Evolutionary conservation across 1,140 invertebrate genomes (phyloP).

Genomic region (Trachymyrmex cornetzi): DNA sequence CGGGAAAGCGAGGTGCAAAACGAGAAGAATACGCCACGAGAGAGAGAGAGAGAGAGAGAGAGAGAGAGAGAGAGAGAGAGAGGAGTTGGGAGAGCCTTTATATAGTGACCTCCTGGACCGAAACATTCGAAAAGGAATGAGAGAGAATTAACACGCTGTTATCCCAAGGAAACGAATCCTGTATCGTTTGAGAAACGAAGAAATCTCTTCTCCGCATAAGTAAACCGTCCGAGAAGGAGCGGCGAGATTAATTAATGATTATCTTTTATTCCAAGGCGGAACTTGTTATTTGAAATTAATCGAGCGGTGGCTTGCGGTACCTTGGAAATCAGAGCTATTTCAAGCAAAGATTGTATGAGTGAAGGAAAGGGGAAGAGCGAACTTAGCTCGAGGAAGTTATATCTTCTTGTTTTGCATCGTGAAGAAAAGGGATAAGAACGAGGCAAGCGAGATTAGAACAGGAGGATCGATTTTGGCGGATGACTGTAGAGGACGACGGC

Average conservation of each 20-base stretch:
- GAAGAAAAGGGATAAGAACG: neutral
- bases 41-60: neutral
- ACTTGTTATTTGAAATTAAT: slow-evolving; percentile 25
- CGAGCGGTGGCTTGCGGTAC: slow-evolving; percentile 1
- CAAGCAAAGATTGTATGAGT: neutral
- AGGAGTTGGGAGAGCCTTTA: neutral
- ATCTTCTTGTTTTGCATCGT: neutral
- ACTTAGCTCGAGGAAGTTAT: neutral
- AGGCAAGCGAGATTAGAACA: neutral
- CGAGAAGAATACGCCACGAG: neutral
- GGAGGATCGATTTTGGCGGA: slow-evolving; percentile 35
- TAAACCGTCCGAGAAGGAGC: neutral
- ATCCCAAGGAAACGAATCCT: neutral
- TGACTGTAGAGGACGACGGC: slow-evolving; percentile 40
- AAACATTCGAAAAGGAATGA: neutral
- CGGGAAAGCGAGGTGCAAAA: neutral
- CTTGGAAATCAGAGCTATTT: slow-evolving; percentile 16
- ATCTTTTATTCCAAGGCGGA: neutral
- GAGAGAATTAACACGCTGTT: neutral
- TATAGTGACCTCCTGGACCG: neutral
- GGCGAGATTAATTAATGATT: slow-evolving; percentile 12
- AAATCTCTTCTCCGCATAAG: neutral
- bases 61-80: neutral
- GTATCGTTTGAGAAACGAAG: neutral
- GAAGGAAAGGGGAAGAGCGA: neutral